These are phyloP conservation scores for Fregata magnificens DNA, from an alignment of 2,113 vertebrate genomes.

Conservation along the genomic window DNA sequence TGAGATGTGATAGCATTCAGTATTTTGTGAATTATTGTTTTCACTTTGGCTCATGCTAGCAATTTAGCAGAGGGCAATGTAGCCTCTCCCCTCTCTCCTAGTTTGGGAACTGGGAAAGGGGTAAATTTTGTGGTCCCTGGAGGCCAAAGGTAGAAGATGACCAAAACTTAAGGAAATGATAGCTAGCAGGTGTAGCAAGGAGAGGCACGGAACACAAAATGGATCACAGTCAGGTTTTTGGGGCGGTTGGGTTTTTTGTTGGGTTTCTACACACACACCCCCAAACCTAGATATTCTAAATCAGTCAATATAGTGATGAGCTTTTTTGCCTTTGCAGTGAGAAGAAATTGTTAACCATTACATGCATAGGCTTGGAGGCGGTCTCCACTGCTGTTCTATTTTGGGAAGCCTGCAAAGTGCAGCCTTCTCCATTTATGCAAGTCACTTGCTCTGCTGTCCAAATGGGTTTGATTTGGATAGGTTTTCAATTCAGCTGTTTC, in stretches of 20 bases:
- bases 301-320: neutral
- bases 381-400: neutral
- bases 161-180: neutral
- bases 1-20: neutral
- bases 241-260: neutral
- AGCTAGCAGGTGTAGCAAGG: neutral
- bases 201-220: neutral
- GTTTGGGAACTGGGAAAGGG: neutral
- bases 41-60: neutral
- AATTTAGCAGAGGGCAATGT: neutral
- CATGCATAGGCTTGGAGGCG: neutral
- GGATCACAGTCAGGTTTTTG: neutral
- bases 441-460: neutral
- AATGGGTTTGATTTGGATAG: neutral
- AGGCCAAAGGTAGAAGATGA: neutral
- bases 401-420: neutral
- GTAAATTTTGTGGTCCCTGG: neutral
- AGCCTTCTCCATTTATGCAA: neutral
- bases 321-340: neutral
- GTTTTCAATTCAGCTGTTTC: neutral
- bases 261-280: neutral
- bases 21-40: neutral
- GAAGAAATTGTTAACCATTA: neutral
- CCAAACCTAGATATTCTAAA: neutral
- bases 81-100: neutral